Evolutionary conservation across 1,140 invertebrate genomes (phyloP), one percentile per base, ranked within the genome.

Genomic region (Neuroterus valhalla): DNA sequence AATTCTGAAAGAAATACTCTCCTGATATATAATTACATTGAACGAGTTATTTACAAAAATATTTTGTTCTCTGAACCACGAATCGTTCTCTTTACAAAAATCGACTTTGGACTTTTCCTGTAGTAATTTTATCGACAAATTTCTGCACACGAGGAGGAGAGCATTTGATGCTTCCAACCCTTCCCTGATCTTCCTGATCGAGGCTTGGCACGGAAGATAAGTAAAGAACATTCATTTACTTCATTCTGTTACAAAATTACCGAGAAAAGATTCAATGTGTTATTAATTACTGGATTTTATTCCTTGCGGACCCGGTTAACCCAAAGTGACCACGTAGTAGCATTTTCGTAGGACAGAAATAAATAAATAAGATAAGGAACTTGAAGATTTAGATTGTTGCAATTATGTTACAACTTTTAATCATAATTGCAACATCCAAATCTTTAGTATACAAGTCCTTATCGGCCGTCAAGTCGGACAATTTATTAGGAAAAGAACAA

Each of bases 171-270:
- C 52, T 12, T 62, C 5, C 2, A 52, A 31, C 52, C 21, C 55
- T 62, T 62, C n/a, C n/a, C 23, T 62, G 23, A 62, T 31, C 2
- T 26, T 62, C 12, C 3, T 62, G 46, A 48, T 62, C 55, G 55
- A 62, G 26, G 55, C 55, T 38, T 38, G 55, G 23, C 55, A 62
- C 55, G 55, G 31, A 31, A 62, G 26, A 23, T 62, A 26, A 62
- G 55, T 62, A 62, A 62, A 62, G 23, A 62, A 62, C 55, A 62
- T 31, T 62, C 12, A 17, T 62, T 62, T 62, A 62, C 26, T 62
- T 62, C 6, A 55, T 31, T 52, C 2, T 11, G 50, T 31, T 15
- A 62, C n/a, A 26, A 62, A 62, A 62, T 62, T 62, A 62, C 55
- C 3, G 52, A 14, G 15, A 31, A 31, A 62, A 26, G 55, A 62